Conservation (phyloP, 2,113 vertebrate genomes). For the Hiodon tergisus region DNA sequence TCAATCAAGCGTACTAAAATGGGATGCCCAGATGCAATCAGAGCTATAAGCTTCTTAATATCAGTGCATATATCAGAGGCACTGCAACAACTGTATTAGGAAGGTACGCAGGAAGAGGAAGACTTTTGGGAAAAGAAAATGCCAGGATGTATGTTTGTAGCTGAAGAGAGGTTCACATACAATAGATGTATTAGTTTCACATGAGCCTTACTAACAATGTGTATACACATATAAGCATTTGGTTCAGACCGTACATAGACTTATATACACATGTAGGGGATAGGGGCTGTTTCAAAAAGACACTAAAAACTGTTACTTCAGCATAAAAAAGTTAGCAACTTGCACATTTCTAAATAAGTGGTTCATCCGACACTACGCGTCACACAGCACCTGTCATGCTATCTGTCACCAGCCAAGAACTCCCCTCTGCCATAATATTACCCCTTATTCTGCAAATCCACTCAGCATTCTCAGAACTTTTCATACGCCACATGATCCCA, state of each 20-base stretch:
- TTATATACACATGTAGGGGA: not conserved
- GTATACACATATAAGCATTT: no score
- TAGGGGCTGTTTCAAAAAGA: slow-evolving; percentile 16
- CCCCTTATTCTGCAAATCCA: slow-evolving; percentile 65
- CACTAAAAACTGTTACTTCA: slow-evolving; percentile 52
- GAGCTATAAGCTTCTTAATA: slow-evolving; percentile 28
- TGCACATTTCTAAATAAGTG: slow-evolving; percentile 70
- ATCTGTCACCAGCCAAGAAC: slow-evolving; percentile 77
- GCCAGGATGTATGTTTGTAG: not conserved
- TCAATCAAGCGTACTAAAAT: slow-evolving; percentile 31
- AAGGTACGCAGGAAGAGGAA: not conserved
- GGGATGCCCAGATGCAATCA: slow-evolving; percentile 28
- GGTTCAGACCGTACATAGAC: not conserved
- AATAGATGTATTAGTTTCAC: no score
- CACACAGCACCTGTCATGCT: slow-evolving; percentile 76
- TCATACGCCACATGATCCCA: slow-evolving; percentile 63
- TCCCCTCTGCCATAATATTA: slow-evolving; percentile 75
- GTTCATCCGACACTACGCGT: slow-evolving; percentile 73
- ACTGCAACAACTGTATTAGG: not conserved
- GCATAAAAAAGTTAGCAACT: slow-evolving; percentile 71
- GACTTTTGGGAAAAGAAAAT: no score
- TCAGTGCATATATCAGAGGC: slow-evolving; percentile 20
- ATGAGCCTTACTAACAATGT: no score
- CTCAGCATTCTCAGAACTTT: slow-evolving; percentile 65
- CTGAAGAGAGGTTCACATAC: no score